Conservation (phyloP, 2,797 vertebrate genomes). For the Emydoidea blandingii region DNA sequence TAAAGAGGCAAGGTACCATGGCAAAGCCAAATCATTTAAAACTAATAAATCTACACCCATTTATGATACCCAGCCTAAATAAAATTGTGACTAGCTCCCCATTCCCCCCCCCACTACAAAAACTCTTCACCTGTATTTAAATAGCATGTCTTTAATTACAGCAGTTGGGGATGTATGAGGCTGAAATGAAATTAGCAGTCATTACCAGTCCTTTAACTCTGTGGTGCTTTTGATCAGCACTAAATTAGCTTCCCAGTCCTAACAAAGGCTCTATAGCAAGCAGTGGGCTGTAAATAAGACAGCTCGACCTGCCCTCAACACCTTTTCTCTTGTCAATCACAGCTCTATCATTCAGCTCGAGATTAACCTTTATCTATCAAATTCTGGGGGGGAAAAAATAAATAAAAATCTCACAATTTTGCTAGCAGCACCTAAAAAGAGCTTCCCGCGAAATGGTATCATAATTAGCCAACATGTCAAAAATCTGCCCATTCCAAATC, state of each 20-base stretch:
- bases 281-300: slow-evolving; percentile 88
- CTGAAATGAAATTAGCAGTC: slow-evolving; percentile 90
- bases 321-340: slow-evolving; percentile 87
- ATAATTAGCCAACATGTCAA: slow-evolving; percentile 69
- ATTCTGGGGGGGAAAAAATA: slow-evolving; percentile 57
- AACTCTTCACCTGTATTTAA: slow-evolving; percentile 87
- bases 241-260: slow-evolving; percentile 88
- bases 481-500: slow-evolving; percentile 61
- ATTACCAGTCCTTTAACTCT: slow-evolving; percentile 89
- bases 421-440: slow-evolving; percentile 62
- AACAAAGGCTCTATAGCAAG: slow-evolving; percentile 87
- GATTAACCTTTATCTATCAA: slow-evolving; percentile 86
- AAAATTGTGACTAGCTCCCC: slow-evolving; percentile 76
- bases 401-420: slow-evolving; percentile 44
- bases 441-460: slow-evolving; percentile 58
- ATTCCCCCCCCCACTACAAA: slow-evolving; percentile 68
- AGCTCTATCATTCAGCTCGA: slow-evolving; percentile 83
- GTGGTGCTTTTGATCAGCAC: slow-evolving; percentile 88
- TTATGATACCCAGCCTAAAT: slow-evolving; percentile 66
- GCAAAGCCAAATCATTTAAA: slow-evolving; percentile 29
- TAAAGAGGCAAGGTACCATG: slow-evolving; percentile 31
- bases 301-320: slow-evolving; percentile 86
- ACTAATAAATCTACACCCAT: slow-evolving; percentile 36
- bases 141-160: slow-evolving; percentile 88
- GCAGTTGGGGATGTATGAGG: slow-evolving; percentile 85